Evolutionary conservation across 2,888 invertebrate species (phyloP).

Genomic region (Bellardia bayeri): DNA sequence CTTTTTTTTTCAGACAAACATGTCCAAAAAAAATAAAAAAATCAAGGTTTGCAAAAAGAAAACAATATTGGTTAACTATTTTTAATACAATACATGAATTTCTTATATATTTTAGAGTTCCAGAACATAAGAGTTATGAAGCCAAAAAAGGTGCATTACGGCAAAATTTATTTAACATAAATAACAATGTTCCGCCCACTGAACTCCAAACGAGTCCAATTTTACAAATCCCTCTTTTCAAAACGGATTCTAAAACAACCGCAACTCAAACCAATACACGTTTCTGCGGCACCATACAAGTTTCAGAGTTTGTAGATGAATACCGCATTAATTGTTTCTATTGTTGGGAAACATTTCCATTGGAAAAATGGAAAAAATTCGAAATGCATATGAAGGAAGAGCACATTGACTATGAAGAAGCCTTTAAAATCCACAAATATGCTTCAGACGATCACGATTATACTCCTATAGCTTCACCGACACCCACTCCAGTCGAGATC

Average conservation of each 20-base stretch:
- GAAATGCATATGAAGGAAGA: constrained; percentile 26
- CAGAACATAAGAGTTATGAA: no score
- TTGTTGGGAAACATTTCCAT: constrained; percentile 39
- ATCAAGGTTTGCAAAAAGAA: no score
- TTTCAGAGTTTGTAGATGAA: constrained; percentile 47
- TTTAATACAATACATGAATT: background rate
- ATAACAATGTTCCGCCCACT: background rate
- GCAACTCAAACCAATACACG: constrained; percentile 55
- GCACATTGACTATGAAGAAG: constrained; percentile 36
- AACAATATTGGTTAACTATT: no score
- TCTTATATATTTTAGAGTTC: no score
- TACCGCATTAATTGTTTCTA: constrained; percentile 57
- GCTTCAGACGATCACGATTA: constrained; percentile 52
- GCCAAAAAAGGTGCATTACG: background rate
- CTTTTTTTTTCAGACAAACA: no score
- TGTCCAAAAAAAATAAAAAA: no score
- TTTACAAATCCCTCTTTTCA: constrained; percentile 30
- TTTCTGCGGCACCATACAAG: constrained; percentile 49
- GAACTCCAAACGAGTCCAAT: background rate
- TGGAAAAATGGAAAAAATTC: constrained; percentile 41
- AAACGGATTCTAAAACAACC: constrained; percentile 16
- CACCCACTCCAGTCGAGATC: background rate
- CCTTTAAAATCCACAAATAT: constrained; percentile 44
- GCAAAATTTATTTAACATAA: constrained; percentile 1
- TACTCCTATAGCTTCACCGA: constrained; percentile 4